Conservation (phyloP, 2,888 invertebrate species). For the Gortyna flavago region DNA sequence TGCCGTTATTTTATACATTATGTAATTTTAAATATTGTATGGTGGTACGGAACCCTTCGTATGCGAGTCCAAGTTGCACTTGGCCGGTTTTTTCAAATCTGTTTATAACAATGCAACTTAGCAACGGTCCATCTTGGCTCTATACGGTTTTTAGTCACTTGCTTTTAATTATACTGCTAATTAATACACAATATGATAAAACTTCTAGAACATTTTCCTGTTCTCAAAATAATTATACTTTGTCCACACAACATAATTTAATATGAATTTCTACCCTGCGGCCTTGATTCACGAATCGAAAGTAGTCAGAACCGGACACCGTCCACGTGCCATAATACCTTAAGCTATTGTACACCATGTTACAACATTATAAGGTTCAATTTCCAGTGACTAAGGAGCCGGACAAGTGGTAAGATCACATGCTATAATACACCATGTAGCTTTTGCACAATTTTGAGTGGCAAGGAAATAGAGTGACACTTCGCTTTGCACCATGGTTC, state of each 20-base stretch:
- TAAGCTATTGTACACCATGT: conserved; percentile 34
- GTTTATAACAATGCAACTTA: too few relatives aligned
- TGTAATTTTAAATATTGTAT: too few relatives aligned
- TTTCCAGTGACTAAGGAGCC: neutral
- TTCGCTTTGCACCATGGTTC: conserved; percentile 32
- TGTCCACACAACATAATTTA: conserved; percentile 30
- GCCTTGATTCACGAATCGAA: conserved; percentile 84
- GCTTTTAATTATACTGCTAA: neutral
- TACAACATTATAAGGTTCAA: neutral
- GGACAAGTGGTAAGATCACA: conserved; percentile 30
- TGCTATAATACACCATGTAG: conserved; percentile 1
- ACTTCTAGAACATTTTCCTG: conserved; percentile 43
- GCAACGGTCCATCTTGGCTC: neutral
- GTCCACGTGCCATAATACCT: conserved; percentile 49
- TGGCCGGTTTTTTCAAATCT: too few relatives aligned
- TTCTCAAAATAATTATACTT: conserved; percentile 32
- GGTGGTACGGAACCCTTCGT: too few relatives aligned
- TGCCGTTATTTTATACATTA: too few relatives aligned
- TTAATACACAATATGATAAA: neutral
- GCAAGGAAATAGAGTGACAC: conserved; percentile 48
- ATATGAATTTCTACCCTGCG: conserved; percentile 79
- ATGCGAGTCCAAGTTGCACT: neutral
- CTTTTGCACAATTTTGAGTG: conserved; percentile 22
- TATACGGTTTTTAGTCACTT: too few relatives aligned
- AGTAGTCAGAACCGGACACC: conserved; percentile 79